Percentiles rank a stretch among this genome's conserved stretches.
Conservation (phyloP, 2,888 invertebrate species). For the Agriotes lineatus region DNA sequence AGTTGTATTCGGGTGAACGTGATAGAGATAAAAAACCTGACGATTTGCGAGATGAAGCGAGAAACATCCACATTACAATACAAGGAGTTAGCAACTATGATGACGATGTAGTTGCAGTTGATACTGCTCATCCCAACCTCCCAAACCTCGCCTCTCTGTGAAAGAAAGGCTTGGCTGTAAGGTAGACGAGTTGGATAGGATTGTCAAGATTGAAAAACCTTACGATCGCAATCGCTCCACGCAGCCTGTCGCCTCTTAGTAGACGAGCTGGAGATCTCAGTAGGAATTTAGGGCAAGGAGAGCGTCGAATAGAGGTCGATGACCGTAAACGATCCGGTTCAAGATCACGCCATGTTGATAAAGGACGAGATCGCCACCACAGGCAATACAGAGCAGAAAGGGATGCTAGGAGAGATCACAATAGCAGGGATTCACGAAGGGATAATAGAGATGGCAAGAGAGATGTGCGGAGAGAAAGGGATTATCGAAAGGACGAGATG, state of each 20-base stretch:
- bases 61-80: slow-evolving; percentile 71
- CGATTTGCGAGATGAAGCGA: slow-evolving; percentile 56
- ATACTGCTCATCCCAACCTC: slow-evolving; percentile 62
- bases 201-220: slow-evolving; percentile 69
- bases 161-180: slow-evolving; percentile 86
- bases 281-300: slow-evolving; percentile 63
- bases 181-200: slow-evolving; percentile 72
- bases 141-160: slow-evolving; percentile 73
- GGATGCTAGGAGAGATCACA: slow-evolving; percentile 57
- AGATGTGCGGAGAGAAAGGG: slow-evolving; percentile 44
- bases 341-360: slow-evolving; percentile 56
- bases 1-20: slow-evolving; percentile 72
- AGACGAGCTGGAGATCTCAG: slow-evolving; percentile 60
- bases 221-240: slow-evolving; percentile 60
- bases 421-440: slow-evolving; percentile 59
- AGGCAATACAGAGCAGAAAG: slow-evolving; percentile 44
- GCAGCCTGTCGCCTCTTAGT: slow-evolving; percentile 69
- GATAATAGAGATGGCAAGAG: slow-evolving; percentile 56
- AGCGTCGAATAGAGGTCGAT: slow-evolving; percentile 60
- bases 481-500: slow-evolving; percentile 37
- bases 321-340: slow-evolving; percentile 52
- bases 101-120: slow-evolving; percentile 54
- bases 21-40: slow-evolving; percentile 53
- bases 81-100: slow-evolving; percentile 61
- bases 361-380: slow-evolving; percentile 48